These are phyloP conservation scores for Limnephilus auricula DNA, from an alignment of 2,888 invertebrate genomes.

Conservation along the genomic window DNA sequence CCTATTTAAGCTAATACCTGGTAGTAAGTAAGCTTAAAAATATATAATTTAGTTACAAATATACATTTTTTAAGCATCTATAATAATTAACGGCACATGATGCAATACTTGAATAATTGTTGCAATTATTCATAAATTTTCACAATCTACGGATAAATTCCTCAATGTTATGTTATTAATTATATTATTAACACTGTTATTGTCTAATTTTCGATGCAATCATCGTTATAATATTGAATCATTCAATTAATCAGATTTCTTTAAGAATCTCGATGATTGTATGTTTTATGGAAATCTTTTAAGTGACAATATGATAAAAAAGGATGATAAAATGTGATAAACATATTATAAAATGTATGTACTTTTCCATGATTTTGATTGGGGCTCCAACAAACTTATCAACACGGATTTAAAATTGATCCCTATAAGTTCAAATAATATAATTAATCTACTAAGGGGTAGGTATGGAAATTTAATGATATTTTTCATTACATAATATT, in stretches of 20 bases:
- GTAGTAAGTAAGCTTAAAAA: not conserved
- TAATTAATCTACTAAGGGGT: not conserved
- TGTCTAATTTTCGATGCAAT: constrained; percentile 44
- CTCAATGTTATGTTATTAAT: not conserved
- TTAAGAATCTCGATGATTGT: no score
- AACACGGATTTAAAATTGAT: not conserved
- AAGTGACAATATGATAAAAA: not conserved
- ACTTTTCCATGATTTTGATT: not conserved
- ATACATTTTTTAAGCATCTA: not conserved
- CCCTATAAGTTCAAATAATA: not conserved
- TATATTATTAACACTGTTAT: constrained; percentile 45
- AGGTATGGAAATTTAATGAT: not conserved
- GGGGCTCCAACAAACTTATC: not conserved
- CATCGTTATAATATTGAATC: not conserved
- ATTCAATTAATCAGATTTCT: not conserved
- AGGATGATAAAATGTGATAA: not conserved
- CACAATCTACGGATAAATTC: not conserved
- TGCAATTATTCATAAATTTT: not conserved
- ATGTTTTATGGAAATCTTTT: not conserved
- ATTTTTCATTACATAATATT: not conserved
- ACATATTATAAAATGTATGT: not conserved
- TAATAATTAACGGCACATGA: not conserved
- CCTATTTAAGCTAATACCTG: not conserved
- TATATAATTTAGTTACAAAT: not conserved
- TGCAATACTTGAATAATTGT: not conserved